These are phyloP conservation scores for Beaufortia kweichowensis DNA, from an alignment of 2,113 vertebrate species.

Conservation along the genomic window DNA sequence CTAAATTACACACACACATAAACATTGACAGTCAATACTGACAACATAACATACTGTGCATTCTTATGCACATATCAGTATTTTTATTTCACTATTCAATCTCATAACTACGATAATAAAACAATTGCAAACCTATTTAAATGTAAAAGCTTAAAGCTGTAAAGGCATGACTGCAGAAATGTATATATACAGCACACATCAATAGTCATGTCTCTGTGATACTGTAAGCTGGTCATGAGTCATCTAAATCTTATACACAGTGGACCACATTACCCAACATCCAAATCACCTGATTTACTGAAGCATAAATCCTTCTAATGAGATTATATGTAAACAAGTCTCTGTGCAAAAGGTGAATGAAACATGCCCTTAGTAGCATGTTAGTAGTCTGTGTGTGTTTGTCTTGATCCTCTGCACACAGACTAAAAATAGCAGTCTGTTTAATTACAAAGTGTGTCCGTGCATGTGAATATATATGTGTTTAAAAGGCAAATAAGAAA, in stretches of 20 bases:
- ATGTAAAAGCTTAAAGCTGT: no score
- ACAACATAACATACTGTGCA: not conserved
- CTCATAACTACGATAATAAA: no score
- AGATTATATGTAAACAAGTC: constrained; percentile 40
- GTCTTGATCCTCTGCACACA: constrained; percentile 18
- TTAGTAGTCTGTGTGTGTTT: not conserved
- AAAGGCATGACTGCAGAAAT: no score
- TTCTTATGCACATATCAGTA: not conserved
- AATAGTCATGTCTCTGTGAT: not conserved
- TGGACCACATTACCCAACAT: constrained; percentile 31
- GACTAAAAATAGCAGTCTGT: not conserved
- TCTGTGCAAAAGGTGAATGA: constrained; percentile 24
- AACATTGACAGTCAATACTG: not conserved
- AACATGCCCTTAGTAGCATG: not conserved
- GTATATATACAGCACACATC: no score
- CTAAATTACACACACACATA: constrained; percentile 69
- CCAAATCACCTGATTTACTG: constrained; percentile 29
- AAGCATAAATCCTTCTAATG: constrained; percentile 48
- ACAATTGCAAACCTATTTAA: no score
- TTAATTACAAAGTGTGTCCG: not conserved
- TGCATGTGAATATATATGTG: not conserved
- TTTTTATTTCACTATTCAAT: not conserved
- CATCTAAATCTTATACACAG: not conserved
- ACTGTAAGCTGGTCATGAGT: not conserved
- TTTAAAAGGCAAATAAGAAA: not conserved